Evolutionary conservation across 2,113 vertebrate genomes (phyloP).

Genomic region (Sakesphorus luctuosus): DNA sequence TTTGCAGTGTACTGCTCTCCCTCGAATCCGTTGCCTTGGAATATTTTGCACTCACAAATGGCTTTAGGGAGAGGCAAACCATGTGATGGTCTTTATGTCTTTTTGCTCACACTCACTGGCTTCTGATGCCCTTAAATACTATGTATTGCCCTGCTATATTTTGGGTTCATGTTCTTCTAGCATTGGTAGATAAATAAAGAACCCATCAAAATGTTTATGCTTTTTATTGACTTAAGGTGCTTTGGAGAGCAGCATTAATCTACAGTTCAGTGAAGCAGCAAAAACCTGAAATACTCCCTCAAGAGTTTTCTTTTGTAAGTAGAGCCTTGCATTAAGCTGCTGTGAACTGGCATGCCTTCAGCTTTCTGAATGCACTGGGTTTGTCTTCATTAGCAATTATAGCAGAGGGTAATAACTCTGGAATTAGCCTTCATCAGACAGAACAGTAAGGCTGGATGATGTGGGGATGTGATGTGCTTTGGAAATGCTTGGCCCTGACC

Average conservation of each 20-base stretch:
- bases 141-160: not conserved
- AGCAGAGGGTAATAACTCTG: conserved; percentile 15
- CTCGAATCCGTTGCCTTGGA: not conserved
- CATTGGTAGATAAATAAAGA: not conserved
- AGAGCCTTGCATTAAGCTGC: conserved; percentile 26
- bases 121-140: not conserved
- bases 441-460: not conserved
- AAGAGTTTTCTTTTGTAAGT: conserved; percentile 23
- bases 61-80: not conserved
- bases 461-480: not conserved
- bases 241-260: conserved; percentile 44
- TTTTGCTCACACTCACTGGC: not conserved
- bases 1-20: not conserved
- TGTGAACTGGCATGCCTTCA: conserved; percentile 29
- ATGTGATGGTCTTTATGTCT: not conserved
- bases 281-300: conserved; percentile 51
- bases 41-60: not conserved
- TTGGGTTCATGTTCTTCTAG: not conserved
- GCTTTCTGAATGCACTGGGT: not conserved
- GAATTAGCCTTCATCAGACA: not conserved
- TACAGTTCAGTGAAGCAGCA: conserved; percentile 59
- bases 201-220: conserved; percentile 17
- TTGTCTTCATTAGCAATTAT: conserved; percentile 52
- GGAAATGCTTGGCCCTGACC: not conserved
- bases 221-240: conserved; percentile 37